Evolutionary conservation across 2,113 vertebrate genomes (phyloP).

Genomic region (Alethe diademata): DNA sequence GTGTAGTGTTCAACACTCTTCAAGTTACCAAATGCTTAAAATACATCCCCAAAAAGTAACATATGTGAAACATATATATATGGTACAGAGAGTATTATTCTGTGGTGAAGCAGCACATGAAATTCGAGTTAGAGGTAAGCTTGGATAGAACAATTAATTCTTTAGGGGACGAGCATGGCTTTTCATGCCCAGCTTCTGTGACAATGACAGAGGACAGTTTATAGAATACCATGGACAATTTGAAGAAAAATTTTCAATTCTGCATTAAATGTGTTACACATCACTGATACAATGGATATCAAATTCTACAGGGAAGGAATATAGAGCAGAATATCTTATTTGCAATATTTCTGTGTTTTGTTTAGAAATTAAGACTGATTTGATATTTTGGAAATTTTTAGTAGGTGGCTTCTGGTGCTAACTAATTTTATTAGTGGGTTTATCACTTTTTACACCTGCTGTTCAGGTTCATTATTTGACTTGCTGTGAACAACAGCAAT

Average conservation of each 20-base stretch:
- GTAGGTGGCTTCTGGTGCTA: not conserved
- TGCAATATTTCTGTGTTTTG: not conserved
- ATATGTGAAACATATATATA: not conserved
- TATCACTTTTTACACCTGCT: not conserved
- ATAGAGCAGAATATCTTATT: not conserved
- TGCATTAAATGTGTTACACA: not conserved
- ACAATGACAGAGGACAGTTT: not conserved
- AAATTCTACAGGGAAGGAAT: not conserved
- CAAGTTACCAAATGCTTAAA: not conserved
- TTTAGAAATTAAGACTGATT: not conserved
- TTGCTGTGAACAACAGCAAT: not conserved
- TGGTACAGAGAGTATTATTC: not conserved
- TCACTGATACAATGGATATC: not conserved
- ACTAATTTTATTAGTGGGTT: not conserved
- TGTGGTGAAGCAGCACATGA: not conserved
- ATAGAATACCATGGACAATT: not conserved
- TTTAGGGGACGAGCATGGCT: not conserved
- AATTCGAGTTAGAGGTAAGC: not conserved
- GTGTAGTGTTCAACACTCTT: not conserved
- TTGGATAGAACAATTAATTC: not conserved
- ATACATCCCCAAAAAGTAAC: not conserved
- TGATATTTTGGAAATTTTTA: not conserved
- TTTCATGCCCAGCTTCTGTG: not conserved
- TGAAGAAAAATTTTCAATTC: not conserved
- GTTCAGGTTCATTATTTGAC: slow-evolving; percentile 8